Percentiles rank a stretch among this genome's conserved stretches.
These are phyloP conservation scores for Epinephelus malabaricus DNA, from an alignment of 2,797 vertebrate genomes.

Conservation along the genomic window DNA sequence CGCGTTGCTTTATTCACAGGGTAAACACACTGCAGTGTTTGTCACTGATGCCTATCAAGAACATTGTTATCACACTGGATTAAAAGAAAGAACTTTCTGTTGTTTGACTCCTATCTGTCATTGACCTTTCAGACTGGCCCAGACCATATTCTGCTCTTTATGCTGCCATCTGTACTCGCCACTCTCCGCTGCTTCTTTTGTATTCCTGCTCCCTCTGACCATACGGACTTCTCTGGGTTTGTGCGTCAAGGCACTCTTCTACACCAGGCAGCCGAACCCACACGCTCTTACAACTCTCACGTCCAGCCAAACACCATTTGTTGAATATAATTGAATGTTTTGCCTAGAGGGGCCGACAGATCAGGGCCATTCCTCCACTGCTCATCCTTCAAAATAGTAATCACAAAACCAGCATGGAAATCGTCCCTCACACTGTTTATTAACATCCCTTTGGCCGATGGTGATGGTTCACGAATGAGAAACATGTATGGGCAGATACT, in stretches of 20 bases:
- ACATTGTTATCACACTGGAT: background rate
- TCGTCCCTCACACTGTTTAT: slow-evolving; percentile 36
- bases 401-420: slow-evolving; percentile 54
- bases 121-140: slow-evolving; percentile 8
- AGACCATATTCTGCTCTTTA: background rate
- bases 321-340: slow-evolving; percentile 66
- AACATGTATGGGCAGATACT: background rate
- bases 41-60: background rate
- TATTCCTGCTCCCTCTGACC: slow-evolving; percentile 29
- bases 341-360: slow-evolving; percentile 37
- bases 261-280: slow-evolving; percentile 18
- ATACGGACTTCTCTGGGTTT: slow-evolving; percentile 43
- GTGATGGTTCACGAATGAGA: slow-evolving; percentile 30
- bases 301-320: slow-evolving; percentile 54
- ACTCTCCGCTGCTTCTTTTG: slow-evolving; percentile 27
- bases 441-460: slow-evolving; percentile 36
- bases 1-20: background rate
- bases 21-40: background rate
- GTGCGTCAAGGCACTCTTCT: slow-evolving; percentile 34
- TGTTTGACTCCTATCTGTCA: slow-evolving; percentile 24
- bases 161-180: slow-evolving; percentile 41
- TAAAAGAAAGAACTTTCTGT: slow-evolving; percentile 5
- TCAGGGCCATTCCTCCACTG: slow-evolving; percentile 36
- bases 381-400: slow-evolving; percentile 55
- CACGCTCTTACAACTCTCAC: slow-evolving; percentile 16